phyloP scores from a whole-genome alignment of 2,888 invertebrate genomes.

The Drosophila pseudotalamancana region DNA sequence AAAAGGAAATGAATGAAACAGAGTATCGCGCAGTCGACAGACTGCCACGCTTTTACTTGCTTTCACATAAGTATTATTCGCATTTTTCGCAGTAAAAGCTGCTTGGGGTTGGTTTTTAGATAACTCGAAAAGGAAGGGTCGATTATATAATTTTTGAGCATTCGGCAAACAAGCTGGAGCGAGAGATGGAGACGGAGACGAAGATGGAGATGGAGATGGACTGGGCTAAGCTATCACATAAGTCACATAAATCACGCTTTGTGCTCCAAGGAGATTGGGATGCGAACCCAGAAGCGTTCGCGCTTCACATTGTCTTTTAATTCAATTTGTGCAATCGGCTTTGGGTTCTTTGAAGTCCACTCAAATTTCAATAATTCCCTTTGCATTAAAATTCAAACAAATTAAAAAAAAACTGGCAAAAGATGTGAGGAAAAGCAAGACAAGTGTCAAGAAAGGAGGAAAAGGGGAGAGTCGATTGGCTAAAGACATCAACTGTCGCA shows the following conservation, averaged over 20 bases:
- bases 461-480: not conserved
- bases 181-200: conserved; percentile 59
- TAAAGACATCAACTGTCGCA: conserved; percentile 55
- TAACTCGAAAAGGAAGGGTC: conserved; percentile 39
- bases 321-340: conserved; percentile 71
- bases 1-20: too few relatives aligned
- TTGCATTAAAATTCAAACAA: conserved; percentile 64
- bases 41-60: conserved; percentile 53
- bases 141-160: conserved; percentile 70
- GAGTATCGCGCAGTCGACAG: too few relatives aligned
- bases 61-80: conserved; percentile 37
- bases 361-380: conserved; percentile 78
- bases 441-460: conserved; percentile 9
- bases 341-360: conserved; percentile 73
- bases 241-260: conserved; percentile 78
- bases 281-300: conserved; percentile 25
- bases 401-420: conserved; percentile 42
- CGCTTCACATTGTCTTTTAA: conserved; percentile 70
- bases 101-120: conserved; percentile 41
- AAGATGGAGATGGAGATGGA: conserved; percentile 42
- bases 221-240: conserved; percentile 51
- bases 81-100: too few relatives aligned
- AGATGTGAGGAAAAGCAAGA: conserved; percentile 17
- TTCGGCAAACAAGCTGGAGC: conserved; percentile 64
- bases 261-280: conserved; percentile 42